Base-by-base conservation (phyloP, 2,888 invertebrate species). In the Caenorhabditis auriculariae region DNA sequence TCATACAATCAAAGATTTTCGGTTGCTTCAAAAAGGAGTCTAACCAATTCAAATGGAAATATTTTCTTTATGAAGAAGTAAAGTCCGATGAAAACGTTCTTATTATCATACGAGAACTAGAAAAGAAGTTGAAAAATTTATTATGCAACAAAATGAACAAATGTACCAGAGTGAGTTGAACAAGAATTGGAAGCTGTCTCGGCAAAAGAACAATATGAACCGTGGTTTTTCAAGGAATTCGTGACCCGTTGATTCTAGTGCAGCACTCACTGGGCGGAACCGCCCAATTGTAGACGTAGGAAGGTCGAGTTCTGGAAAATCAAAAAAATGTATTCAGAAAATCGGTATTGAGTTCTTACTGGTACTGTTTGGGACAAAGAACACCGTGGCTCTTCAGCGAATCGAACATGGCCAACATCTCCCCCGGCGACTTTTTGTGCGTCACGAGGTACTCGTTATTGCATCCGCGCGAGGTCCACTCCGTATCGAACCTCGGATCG, bases 401-500 rank as follows among this genome's bases (percentile, higher is more conserved):
- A 26, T 56, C 46, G 52, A 68, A 77, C 44, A 77, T 56, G n/a
- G 52, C 39, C 26, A 45, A 43, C 69, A 80, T 71, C 46, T 71
- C 64, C 2, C 53, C 49, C 19, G 53, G 44, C 4, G 86, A 86
- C 74, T 92, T 88, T 82, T 94, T 94, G 82, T 98, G 98, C 15
- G 90, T 88, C 3, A 96, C 87, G 19, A 96, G 83, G 84, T 93
- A 90, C 55, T 87, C 85, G 73, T 91, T 88, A 15, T 87, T 87
- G 80, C 96, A 98, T 2, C 95, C 94, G 17, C 95, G 86, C 0
- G 93, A 90, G 21, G 46, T 60, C 71, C 71, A 71, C 57, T 93
- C 91, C 0, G 96, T 96, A 82, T 98, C 94, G 82, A 96, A 98
- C 51, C 93, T 87, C 0, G 88, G 85, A 77, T 95, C 95, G 81